Base-by-base conservation (phyloP, 2,888 invertebrate genomes). In the Calameuta idolon region DNA sequence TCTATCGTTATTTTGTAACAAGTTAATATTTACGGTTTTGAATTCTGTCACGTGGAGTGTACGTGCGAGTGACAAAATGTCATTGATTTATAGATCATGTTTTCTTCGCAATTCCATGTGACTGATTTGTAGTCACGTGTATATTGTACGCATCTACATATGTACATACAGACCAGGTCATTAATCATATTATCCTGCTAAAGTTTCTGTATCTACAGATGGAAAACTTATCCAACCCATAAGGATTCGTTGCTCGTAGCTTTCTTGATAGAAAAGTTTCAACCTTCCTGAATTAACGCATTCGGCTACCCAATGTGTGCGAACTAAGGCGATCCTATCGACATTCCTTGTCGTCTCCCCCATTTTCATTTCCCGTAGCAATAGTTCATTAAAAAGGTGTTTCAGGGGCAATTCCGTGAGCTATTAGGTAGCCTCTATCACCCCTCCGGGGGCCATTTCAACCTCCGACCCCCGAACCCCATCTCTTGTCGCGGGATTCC, bases 341-440 rank as follows among this genome's bases (percentile, higher is more conserved):
- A 55, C 55, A 55, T 55, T 55, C 71, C 33, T 84, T 87, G 86
- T 88, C 87, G 87, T 87, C 87, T 89, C 87, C 88, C 91, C 90
- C 90, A 90, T 92, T 92, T 92, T 92, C 92, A 92, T 92, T 92
- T 92, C 91, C 91, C 90, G 91, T 89, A 90, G 91, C 92, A 92
- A 92, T 92, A 94, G 94, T 94, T 94, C 94, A 94, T 94, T 94
- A 94, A 94, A 94, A 94, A 94, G 94, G 94, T 94, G 94, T 94
- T 94, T 94, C 94, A 93, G 92, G 93, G 93, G 94, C 94, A 94
- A 94, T 94, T 94, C 94, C 93, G 93, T 93, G 93, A 93, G 94
- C 94, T 94, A 94, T 94, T 94, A 94, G 94, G 93, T 93, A 93
- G 93, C 90, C 89, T 91, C 92, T 92, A 93, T 93, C 92, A 92